Conservation (phyloP, 2,888 invertebrate species). For the Watsonalla binaria region DNA sequence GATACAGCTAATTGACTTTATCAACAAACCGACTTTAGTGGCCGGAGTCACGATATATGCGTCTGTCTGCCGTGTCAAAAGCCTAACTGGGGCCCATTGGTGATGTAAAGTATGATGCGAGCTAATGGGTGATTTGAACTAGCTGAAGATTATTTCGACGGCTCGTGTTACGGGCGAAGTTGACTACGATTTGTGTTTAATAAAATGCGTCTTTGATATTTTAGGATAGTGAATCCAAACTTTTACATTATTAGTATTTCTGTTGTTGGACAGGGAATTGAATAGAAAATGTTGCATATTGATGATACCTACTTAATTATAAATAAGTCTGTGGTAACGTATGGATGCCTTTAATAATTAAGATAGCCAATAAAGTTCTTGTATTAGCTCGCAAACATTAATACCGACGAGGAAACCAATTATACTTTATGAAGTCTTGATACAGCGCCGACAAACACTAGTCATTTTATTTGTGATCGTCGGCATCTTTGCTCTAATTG, state of each 20-base stretch:
- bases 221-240: neutral
- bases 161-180: neutral
- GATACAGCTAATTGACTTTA: slow-evolving; percentile 78
- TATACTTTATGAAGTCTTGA: slow-evolving; percentile 55
- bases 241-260: too few relatives aligned
- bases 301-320: too few relatives aligned
- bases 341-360: neutral
- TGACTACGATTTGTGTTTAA: neutral
- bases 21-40: slow-evolving; percentile 78
- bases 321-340: too few relatives aligned
- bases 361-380: slow-evolving; percentile 7
- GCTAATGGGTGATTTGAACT: slow-evolving; percentile 64
- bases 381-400: slow-evolving; percentile 12
- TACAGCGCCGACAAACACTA: slow-evolving; percentile 34
- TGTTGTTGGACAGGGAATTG: too few relatives aligned
- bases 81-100: slow-evolving; percentile 70
- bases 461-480: slow-evolving; percentile 43
- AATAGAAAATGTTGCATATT: too few relatives aligned
- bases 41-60: slow-evolving; percentile 75
- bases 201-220: neutral
- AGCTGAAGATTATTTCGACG: slow-evolving; percentile 6
- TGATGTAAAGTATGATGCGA: slow-evolving; percentile 61
- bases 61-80: slow-evolving; percentile 75
- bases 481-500: slow-evolving; percentile 61
- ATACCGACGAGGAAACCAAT: slow-evolving; percentile 48